Conservation (phyloP, 2,888 invertebrate genomes). For the Ferrisia virgata region DNA sequence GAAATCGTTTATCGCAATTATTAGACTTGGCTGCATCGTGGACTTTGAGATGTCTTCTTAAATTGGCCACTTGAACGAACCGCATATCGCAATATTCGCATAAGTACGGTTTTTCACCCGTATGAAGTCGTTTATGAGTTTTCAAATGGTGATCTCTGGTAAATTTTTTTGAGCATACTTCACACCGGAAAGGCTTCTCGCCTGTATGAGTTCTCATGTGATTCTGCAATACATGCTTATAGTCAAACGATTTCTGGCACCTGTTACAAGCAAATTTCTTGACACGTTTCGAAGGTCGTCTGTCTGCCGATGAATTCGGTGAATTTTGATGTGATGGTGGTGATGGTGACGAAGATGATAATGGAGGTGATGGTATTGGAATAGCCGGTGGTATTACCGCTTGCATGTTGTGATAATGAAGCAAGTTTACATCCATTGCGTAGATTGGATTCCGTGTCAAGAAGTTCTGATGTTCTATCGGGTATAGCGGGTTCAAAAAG, state of each 20-base stretch:
- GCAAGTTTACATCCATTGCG: not conserved
- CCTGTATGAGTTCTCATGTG: constrained; percentile 93
- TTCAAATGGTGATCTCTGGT: constrained; percentile 90
- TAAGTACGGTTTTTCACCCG: constrained; percentile 89
- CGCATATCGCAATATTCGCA: constrained; percentile 88
- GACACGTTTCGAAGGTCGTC: not conserved
- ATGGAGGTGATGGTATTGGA: not conserved
- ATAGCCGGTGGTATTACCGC: not conserved
- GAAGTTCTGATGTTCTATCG: not conserved
- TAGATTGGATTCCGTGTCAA: not conserved
- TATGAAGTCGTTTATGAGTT: constrained; percentile 87
- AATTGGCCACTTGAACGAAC: constrained; percentile 90
- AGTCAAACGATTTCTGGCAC: constrained; percentile 85
- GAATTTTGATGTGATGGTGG: not conserved
- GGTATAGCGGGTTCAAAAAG: not conserved
- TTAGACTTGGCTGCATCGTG: constrained; percentile 88
- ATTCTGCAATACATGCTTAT: constrained; percentile 91
- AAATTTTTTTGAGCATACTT: constrained; percentile 86
- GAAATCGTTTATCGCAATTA: constrained; percentile 79
- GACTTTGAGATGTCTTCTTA: constrained; percentile 81
- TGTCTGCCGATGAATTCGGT: not conserved
- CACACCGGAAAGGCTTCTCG: constrained; percentile 90
- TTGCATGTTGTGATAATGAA: not conserved
- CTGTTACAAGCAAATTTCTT: constrained; percentile 79
- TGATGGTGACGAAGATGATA: not conserved